Base-by-base conservation (phyloP, 2,797 vertebrate species). In the Podarcis lilfordi region DNA sequence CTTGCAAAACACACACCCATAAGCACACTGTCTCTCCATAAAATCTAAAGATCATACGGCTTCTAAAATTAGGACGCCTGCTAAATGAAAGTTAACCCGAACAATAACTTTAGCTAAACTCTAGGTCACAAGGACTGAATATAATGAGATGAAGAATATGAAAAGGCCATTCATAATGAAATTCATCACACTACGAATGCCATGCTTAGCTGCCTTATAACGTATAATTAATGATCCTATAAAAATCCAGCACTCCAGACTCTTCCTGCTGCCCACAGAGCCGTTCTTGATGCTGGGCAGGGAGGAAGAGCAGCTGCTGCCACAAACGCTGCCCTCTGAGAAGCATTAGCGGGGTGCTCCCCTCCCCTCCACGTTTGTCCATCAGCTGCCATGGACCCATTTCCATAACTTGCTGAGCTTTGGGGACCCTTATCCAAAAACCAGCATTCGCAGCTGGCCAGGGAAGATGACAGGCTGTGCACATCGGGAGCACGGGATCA, bases 131-230 rank as follows among this genome's bases (percentile, higher is more conserved):
- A 92, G 95, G 92, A 95, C 92, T 94, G 95, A 94, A 94, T 92
- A 94, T 95, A 95, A 96, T 94, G 95, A 96, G 95, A 94, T 92
- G 92, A 96, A 93, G 94, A 96, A 95, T 95, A 95, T 94, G 95
- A 96, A 96, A 96, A 96, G 95, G 95, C 95, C 95, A 95, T 95
- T 95, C 92, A 95, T 95, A 96, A 96, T 94, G 93, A 94, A 95
- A 95, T 96, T 95, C 94, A 95, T 92, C 9, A 78, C 95, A 91
- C 95, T 94, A 94, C 88, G 94, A 95, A 95, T 93, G 94, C 95
- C 94, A 95, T 93, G 95, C 94, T 95, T 95, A 95, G 93, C 95
- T 94, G 93, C 95, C 89, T 96, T 95, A 95, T 94, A 95, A 95
- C 94, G 88, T 95, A 94, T 96, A 95, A 96, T 96, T 96, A 96